Evolutionary conservation across 2,888 invertebrate genomes (phyloP).

Genomic region (Scaptomyza tumidula): DNA sequence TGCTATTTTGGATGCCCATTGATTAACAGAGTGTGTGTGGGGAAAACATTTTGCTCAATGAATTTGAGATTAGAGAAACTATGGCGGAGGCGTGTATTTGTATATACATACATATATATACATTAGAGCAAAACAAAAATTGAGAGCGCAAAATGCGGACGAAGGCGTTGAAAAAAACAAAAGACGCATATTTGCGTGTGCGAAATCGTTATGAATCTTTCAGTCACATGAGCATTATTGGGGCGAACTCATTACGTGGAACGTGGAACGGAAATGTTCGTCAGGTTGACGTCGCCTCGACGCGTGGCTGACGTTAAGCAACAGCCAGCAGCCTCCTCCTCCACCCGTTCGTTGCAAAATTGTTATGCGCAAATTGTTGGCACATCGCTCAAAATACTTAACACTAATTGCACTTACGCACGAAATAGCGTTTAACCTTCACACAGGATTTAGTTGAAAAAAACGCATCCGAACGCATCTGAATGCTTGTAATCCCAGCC

Average conservation of each 20-base stretch:
- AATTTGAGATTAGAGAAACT: conserved; percentile 40
- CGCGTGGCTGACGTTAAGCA: conserved; percentile 47
- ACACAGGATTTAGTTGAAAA: conserved; percentile 53
- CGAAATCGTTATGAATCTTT: conserved; percentile 47
- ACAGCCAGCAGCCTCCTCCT: neutral
- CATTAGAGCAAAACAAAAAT: neutral
- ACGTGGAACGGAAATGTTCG: conserved; percentile 68
- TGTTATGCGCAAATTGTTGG: conserved; percentile 51
- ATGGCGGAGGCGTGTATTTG: conserved; percentile 5
- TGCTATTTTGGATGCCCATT: conserved; percentile 73
- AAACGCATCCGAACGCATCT: conserved; percentile 30
- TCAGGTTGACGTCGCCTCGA: conserved; percentile 55
- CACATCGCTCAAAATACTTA: conserved; percentile 66
- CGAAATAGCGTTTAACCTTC: conserved; percentile 74
- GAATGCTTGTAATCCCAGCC: conserved; percentile 17
- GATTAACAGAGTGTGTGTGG: conserved; percentile 48
- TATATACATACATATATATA: too few relatives aligned
- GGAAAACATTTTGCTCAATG: conserved; percentile 61
- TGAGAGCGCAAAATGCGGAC: conserved; percentile 12
- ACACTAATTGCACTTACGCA: conserved; percentile 79
- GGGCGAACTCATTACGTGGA: conserved; percentile 54
- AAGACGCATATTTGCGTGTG: conserved; percentile 1
- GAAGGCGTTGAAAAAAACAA: conserved; percentile 7
- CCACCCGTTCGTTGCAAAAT: conserved; percentile 22
- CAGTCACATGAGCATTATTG: conserved; percentile 76